Conservation (phyloP, 2,888 invertebrate genomes). For the Listrodromus nycthemerus region DNA sequence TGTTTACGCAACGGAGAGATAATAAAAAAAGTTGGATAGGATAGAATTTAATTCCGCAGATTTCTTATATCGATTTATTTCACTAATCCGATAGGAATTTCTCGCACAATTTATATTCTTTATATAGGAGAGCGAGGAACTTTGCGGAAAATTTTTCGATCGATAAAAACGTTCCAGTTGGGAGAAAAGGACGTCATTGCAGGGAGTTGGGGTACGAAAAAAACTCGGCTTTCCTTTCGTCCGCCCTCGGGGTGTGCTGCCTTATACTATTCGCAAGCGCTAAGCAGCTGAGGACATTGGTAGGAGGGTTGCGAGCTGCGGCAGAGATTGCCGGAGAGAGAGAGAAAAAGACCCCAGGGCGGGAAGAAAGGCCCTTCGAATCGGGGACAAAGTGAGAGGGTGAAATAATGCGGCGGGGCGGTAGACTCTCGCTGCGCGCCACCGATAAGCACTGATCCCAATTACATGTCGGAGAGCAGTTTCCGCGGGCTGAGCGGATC, state of each 20-base stretch:
- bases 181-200: conserved; percentile 1
- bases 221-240: conserved; percentile 14
- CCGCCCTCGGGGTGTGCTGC: conserved; percentile 28
- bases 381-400: conserved; percentile 62
- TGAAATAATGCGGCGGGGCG: conserved; percentile 45
- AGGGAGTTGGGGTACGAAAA: neutral
- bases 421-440: conserved; percentile 77
- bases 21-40: neutral
- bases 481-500: conserved; percentile 81
- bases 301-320: neutral
- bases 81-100: neutral
- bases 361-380: conserved; percentile 9
- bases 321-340: neutral
- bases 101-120: neutral
- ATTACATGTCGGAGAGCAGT: conserved; percentile 81
- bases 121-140: neutral
- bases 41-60: conserved; percentile 7
- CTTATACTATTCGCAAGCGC: conserved; percentile 54
- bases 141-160: conserved; percentile 8
- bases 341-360: neutral
- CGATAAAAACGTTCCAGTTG: conserved; percentile 13
- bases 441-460: conserved; percentile 83
- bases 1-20: neutral
- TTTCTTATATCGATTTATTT: neutral
- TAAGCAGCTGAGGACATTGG: conserved; percentile 47